Evolutionary conservation across 2,888 invertebrate genomes (phyloP).

Genomic region (Drosophila leonis): DNA sequence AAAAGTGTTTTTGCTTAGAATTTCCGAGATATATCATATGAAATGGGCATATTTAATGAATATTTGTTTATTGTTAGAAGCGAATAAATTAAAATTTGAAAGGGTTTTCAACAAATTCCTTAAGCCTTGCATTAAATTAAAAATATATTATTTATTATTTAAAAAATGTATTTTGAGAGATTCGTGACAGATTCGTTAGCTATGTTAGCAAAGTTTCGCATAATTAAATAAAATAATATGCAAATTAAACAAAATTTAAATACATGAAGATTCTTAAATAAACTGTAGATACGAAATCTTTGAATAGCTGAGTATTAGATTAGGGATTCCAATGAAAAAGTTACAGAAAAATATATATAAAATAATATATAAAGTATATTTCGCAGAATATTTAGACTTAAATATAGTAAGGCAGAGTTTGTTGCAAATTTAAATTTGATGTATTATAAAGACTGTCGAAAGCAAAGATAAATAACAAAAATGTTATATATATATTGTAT

Average conservation of each 20-base stretch:
- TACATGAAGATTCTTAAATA: background rate
- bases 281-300: background rate
- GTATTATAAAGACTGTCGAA: too few species aligned
- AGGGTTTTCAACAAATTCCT: background rate
- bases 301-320: background rate
- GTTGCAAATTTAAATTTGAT: too few species aligned
- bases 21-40: too few species aligned
- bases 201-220: background rate
- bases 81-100: background rate
- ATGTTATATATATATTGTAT: too few species aligned
- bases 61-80: background rate
- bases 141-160: background rate
- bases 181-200: background rate
- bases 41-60: background rate
- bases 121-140: background rate
- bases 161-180: background rate
- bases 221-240: conserved; percentile 11
- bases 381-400: too few species aligned
- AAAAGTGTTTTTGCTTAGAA: background rate
- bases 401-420: too few species aligned
- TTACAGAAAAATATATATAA: too few species aligned
- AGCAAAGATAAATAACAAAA: too few species aligned
- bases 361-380: too few species aligned
- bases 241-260: background rate
- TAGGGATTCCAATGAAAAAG: background rate